These are phyloP conservation scores for Synergus itoensis DNA, from an alignment of 2,888 invertebrate species.

Conservation along the genomic window DNA sequence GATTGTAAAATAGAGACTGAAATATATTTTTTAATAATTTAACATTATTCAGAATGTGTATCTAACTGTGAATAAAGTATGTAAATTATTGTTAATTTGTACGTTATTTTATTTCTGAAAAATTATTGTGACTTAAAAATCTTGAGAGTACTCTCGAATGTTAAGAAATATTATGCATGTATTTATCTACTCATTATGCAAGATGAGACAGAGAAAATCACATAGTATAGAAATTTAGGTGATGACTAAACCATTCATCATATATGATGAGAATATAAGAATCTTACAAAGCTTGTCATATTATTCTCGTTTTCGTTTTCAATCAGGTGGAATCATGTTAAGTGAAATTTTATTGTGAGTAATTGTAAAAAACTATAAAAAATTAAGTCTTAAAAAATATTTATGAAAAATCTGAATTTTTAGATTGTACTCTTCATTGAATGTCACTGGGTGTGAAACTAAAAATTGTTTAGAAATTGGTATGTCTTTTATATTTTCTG, in stretches of 20 bases:
- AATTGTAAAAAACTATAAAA: neutral
- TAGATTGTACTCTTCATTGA: neutral
- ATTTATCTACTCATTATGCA: neutral
- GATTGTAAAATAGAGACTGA: neutral
- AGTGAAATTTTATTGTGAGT: slow-evolving; percentile 19
- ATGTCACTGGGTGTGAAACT: slow-evolving; percentile 11
- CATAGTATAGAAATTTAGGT: slow-evolving; percentile 28
- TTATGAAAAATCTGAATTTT: neutral
- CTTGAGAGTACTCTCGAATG: neutral
- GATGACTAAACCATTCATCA: slow-evolving; percentile 33
- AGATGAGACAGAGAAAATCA: neutral
- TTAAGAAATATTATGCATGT: neutral
- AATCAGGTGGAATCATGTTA: slow-evolving; percentile 8
- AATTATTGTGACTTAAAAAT: neutral
- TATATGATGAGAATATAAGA: slow-evolving; percentile 1
- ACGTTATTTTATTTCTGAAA: neutral
- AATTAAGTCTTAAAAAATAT: neutral
- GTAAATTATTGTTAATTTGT: neutral
- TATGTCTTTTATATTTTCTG: slow-evolving; percentile 6
- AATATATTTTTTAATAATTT: neutral
- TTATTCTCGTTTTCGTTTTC: neutral
- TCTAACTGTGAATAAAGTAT: too few species aligned
- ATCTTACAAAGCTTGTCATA: neutral
- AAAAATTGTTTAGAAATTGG: slow-evolving; percentile 37
- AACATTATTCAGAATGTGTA: too few species aligned